A percentile compares a stretch with the other conserved stretches of the same genome.
phyloP scores from a whole-genome alignment of 1,140 invertebrate species.

The Frieseomelitta varia region DNA sequence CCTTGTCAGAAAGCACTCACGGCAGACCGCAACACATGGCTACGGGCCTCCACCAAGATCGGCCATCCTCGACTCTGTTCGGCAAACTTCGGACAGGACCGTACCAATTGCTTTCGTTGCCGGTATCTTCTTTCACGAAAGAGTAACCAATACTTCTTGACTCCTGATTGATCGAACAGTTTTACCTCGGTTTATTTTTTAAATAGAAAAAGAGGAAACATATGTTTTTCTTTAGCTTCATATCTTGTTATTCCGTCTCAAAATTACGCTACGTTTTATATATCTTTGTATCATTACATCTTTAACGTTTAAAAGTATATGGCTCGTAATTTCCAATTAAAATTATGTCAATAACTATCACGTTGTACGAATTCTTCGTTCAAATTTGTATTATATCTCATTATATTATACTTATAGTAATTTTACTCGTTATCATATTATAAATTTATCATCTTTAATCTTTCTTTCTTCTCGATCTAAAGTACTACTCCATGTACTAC shows the following conservation, averaged over 20 bases:
- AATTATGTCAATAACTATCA: neutral
- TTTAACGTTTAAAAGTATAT: neutral
- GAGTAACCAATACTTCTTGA: neutral
- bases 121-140: neutral
- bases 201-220: no score
- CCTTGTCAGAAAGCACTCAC: slow-evolving; percentile 81
- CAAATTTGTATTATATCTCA: neutral
- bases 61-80: slow-evolving; percentile 65
- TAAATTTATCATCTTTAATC: neutral
- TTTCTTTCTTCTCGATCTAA: neutral
- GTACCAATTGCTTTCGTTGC: slow-evolving; percentile 47
- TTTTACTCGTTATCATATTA: neutral
- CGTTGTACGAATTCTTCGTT: neutral
- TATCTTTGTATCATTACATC: neutral
- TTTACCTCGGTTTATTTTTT: neutral
- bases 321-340: neutral
- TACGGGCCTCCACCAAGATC: slow-evolving; percentile 74
- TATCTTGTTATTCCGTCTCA: no score
- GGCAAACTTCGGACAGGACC: slow-evolving; percentile 70
- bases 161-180: neutral
- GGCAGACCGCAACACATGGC: slow-evolving; percentile 80
- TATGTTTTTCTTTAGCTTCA: no score
- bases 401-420: no score
- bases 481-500: neutral
- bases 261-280: no score